Conservation (phyloP, 2,797 vertebrate species). For the Urosaurus nigricauda region DNA sequence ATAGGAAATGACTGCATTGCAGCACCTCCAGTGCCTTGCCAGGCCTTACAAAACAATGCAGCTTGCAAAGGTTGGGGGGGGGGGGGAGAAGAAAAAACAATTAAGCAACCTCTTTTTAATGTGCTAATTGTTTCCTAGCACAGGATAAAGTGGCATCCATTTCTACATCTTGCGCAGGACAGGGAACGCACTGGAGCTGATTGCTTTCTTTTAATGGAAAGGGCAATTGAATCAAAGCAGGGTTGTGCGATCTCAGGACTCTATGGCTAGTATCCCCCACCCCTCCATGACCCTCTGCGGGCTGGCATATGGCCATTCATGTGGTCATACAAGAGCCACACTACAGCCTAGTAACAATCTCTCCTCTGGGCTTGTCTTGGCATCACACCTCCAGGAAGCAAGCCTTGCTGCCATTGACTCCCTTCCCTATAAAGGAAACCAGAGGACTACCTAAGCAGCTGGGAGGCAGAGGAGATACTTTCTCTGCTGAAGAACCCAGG, state of each 20-base stretch:
- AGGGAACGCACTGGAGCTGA: not conserved
- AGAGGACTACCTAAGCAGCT: not conserved
- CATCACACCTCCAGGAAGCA: not conserved
- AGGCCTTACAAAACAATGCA: constrained; percentile 1
- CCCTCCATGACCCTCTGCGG: not conserved
- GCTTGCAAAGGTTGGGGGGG: not conserved
- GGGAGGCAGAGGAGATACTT: not conserved
- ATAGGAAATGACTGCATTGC: constrained; percentile 63
- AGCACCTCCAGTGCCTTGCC: not conserved
- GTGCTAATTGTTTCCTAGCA: constrained; percentile 62
- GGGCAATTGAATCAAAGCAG: not conserved
- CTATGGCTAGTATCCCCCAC: not conserved
- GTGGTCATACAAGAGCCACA: not conserved
- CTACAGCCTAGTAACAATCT: not conserved
- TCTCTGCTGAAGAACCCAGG: not conserved
- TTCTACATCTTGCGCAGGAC: not conserved
- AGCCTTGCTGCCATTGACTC: not conserved
- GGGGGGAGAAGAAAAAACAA: not conserved
- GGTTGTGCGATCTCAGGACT: not conserved
- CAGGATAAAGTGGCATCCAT: constrained; percentile 53
- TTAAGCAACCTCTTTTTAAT: constrained; percentile 28
- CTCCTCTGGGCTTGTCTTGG: not conserved
- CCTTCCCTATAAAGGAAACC: not conserved
- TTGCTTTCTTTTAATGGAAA: not conserved
- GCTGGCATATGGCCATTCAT: not conserved